Base-by-base conservation (phyloP, 2,888 invertebrate species). In the Rapana venosa region DNA sequence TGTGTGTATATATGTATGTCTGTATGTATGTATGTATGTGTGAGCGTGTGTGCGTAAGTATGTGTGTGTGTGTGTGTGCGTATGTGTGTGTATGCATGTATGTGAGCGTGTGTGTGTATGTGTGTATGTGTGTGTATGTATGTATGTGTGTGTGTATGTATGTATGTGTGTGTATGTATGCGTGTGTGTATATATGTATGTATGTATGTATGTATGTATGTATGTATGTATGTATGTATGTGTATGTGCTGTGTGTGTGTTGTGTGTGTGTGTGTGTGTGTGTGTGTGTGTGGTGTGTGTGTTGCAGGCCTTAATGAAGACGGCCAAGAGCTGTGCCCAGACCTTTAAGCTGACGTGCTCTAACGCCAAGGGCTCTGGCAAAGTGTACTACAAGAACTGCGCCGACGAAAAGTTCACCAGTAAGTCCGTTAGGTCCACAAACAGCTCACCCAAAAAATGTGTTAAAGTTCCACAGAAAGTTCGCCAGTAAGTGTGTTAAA, bases 261-360 rank as follows among this genome's bases (percentile, higher is more conserved):
- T 32, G 2, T 79, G 77, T 79, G 13, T 22, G 26, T 13, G 13
- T 66, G 66, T 66, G 13, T 17, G 26, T 2, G 13, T 66, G 26
- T 66, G 13, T 66, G 26, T 2, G 13, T 66, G 13, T 47, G 8
- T 47, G 47, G 47, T 47, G 47, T 47, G 47, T 79, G 77, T 79
- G 1, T 79, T 30, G 0, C 90, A 94, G 94, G 94, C 94, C 32
- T 87, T 94, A 87, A 92, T 93, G 13, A 84, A 92, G 6, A 85
- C 74, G 8, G 94, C 94, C 1, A 83, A 32, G 1, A 92, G 90
- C 85, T 95, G 95, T 88, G 90, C 91, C 30, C 95, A 95, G 91
- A 86, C 90, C n/a, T 61, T 94, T 30, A 47, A 35, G 0, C 91
- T 93, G 61, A 84, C 87, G 8, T 94, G 95, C 88, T 77, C 87